phyloP scores from a whole-genome alignment of 2,888 invertebrate species.

The Chromoteleia sp. region DNA sequence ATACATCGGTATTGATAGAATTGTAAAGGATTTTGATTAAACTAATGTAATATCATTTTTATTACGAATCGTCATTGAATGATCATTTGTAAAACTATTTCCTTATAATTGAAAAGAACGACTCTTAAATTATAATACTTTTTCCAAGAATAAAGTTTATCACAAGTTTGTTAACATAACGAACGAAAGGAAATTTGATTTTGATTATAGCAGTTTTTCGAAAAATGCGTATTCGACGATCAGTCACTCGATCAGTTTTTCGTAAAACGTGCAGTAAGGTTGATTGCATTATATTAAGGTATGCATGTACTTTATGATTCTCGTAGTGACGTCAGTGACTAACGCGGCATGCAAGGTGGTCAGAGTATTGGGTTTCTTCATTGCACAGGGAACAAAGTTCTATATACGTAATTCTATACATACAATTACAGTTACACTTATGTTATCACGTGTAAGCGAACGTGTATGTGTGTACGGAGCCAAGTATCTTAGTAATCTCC shows the following conservation, averaged over 20 bases:
- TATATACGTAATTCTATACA: conserved; percentile 66
- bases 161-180: no score
- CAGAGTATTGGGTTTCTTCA: conserved; percentile 75
- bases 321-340: conserved; percentile 72
- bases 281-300: conserved; percentile 59
- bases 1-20: no score
- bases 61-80: no score
- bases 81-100: no score
- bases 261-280: conserved; percentile 13
- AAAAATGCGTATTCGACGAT: no score
- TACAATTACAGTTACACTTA: conserved; percentile 69
- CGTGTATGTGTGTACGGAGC: conserved; percentile 61
- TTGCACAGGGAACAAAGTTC: conserved; percentile 69
- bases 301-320: conserved; percentile 71
- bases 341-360: conserved; percentile 75
- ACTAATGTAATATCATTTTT: no score
- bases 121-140: no score
- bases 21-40: no score
- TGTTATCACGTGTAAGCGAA: conserved; percentile 67
- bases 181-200: no score
- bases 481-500: conserved; percentile 71
- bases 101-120: no score
- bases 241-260: background rate
- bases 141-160: no score
- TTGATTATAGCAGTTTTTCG: no score